Percentiles rank a stretch among this genome's conserved stretches.
Evolutionary conservation across 2,797 vertebrate species (phyloP).

Genomic region (Yasuhikotakia modesta): DNA sequence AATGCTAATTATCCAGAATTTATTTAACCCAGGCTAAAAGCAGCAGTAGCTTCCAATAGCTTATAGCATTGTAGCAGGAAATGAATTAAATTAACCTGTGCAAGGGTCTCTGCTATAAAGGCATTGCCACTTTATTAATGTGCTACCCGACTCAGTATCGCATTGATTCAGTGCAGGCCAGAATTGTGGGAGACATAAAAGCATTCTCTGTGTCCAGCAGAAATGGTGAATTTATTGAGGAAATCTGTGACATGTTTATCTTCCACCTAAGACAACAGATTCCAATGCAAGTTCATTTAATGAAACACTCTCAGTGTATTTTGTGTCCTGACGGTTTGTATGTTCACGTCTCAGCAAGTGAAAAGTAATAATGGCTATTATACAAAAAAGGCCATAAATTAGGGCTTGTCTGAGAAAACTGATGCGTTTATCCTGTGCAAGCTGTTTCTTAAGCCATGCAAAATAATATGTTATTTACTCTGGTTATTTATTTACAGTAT

Average conservation of each 20-base stretch:
- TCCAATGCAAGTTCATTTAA: background rate
- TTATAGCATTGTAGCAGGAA: constrained; percentile 1
- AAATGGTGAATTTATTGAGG: constrained; percentile 8
- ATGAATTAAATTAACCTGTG: constrained; percentile 28
- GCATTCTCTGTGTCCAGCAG: background rate
- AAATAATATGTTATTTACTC: background rate
- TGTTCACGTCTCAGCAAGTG: background rate
- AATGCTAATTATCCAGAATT: constrained; percentile 20
- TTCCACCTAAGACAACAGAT: constrained; percentile 4
- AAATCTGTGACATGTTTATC: constrained; percentile 22
- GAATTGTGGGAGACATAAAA: constrained; percentile 16
- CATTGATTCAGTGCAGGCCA: constrained; percentile 36
- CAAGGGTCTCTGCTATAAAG: constrained; percentile 15
- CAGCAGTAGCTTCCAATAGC: background rate
- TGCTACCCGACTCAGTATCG: constrained; percentile 31
- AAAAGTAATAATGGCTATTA: background rate
- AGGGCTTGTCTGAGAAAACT: constrained; percentile 1
- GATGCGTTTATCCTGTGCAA: constrained; percentile 23
- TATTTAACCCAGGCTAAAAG: constrained; percentile 24
- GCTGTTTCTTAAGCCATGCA: constrained; percentile 15
- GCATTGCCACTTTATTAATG: constrained; percentile 47
- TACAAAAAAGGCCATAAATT: background rate
- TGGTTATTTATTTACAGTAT: background rate
- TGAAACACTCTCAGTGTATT: background rate
- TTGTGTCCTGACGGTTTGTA: background rate